Evolutionary conservation across 2,113 vertebrate genomes (phyloP).

Genomic region (Esox niger): DNA sequence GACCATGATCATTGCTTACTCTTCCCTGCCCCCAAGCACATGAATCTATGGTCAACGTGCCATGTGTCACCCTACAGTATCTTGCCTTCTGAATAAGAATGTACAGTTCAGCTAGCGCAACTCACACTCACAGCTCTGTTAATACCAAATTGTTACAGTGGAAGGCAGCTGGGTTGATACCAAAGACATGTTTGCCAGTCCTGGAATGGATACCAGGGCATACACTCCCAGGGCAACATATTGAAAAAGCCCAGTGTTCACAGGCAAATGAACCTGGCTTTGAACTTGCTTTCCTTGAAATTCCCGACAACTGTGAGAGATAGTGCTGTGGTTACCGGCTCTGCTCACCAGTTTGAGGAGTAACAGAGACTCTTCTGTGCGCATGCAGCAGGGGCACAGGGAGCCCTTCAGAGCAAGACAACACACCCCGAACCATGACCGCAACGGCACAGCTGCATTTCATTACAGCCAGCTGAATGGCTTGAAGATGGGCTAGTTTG

Average conservation of each 20-base stretch:
- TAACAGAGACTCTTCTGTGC: constrained; percentile 69
- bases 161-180: constrained; percentile 20
- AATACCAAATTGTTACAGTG: constrained; percentile 35
- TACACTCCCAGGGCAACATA: constrained; percentile 33
- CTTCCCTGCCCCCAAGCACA: constrained; percentile 38
- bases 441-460: constrained; percentile 64
- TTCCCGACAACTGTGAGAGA: constrained; percentile 65
- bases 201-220: not conserved
- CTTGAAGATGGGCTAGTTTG: constrained; percentile 30
- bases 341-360: constrained; percentile 21
- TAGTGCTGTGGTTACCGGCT: constrained; percentile 35
- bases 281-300: constrained; percentile 70
- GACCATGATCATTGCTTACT: constrained; percentile 53
- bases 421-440: constrained; percentile 3
- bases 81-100: constrained; percentile 31
- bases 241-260: constrained; percentile 35
- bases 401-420: constrained; percentile 39
- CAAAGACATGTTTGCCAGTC: constrained; percentile 1
- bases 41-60: constrained; percentile 40
- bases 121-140: constrained; percentile 32
- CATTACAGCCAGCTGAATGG: constrained; percentile 61
- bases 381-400: constrained; percentile 16
- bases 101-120: not conserved
- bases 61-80: constrained; percentile 15
- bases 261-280: constrained; percentile 37